Base-by-base conservation (phyloP, 2,797 vertebrate species). In the Iguana delicatissima region DNA sequence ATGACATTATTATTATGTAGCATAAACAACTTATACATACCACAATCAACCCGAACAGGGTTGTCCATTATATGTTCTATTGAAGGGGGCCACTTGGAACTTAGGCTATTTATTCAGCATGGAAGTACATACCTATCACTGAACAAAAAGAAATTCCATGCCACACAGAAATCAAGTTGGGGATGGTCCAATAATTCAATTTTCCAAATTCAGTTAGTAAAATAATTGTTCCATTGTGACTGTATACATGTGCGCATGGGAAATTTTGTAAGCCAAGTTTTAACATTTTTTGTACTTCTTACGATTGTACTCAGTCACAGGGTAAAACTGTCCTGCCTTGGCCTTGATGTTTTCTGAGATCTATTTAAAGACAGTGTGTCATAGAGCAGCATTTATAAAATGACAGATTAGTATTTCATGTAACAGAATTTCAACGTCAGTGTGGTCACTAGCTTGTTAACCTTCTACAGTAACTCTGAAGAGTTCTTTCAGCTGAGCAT, bases 391-490 rank as follows among this genome's bases (percentile, higher is more conserved):
- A 74, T 93, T 85, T 72, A 62, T 57, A 89, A 50, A 88, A 84
- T 42, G 85, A 50, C 46, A 77, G 72, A 82, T 92, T 93, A 91
- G 90, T 85, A 94, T 92, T 94, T 89, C 52, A 89, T 72, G 42
- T 77, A 89, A 92, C 84, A 87, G 87, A 82, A 92, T 93, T 95
- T 94, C 93, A 86, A 89, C 32, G n/a, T 0, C 3, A 77, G 52
- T 94, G 84, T 89, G 90, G 91, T 94, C 93, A 93, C 90, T 84
- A 91, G 92, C 89, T 95, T 90, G 79, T 93, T 95, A 95, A 93
- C 92, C 92, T 96, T 67, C 81, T 6, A 12, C 64, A 88, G 89
- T 95, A 79, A 81, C 76, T 52, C 80, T 88, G 83, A 82, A 57
- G 77, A 92, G n/a, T 80, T 42, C 94, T 84, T 96, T 85, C 91